These are phyloP conservation scores for Petrolisthes cinctipes DNA, from an alignment of 2,888 invertebrate species.

Conservation along the genomic window DNA sequence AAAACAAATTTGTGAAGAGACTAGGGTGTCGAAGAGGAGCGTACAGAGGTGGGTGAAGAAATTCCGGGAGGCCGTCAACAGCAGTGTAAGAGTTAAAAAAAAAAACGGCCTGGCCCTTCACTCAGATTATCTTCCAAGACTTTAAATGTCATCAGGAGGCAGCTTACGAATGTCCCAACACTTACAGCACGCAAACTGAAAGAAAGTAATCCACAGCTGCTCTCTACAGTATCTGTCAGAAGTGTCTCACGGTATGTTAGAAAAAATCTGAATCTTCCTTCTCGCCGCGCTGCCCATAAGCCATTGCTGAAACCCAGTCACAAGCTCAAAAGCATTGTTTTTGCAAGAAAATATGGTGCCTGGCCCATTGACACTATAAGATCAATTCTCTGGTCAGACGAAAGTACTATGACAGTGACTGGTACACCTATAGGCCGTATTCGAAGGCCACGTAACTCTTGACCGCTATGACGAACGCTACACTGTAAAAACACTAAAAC, in stretches of 20 bases:
- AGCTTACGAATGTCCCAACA: not conserved
- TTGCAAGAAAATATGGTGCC: not conserved
- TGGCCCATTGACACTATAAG: not conserved
- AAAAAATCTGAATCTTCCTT: not conserved
- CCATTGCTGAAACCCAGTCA: not conserved
- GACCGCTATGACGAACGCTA: not conserved
- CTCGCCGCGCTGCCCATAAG: not conserved
- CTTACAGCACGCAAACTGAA: not conserved
- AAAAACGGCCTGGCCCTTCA: not conserved
- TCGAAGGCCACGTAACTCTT: not conserved
- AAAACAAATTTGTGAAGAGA: too few species aligned
- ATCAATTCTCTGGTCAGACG: not conserved
- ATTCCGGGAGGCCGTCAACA: not conserved
- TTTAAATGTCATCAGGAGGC: not conserved
- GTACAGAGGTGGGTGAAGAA: not conserved
- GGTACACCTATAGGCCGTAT: not conserved
- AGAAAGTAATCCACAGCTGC: not conserved
- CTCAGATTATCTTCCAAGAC: not conserved
- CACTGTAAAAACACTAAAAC: not conserved
- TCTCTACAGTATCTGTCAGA: not conserved
- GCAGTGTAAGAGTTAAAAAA: not conserved
- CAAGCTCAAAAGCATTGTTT: not conserved
- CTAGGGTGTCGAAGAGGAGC: not conserved
- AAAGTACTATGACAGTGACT: not conserved
- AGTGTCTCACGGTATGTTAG: not conserved